Conservation (phyloP, 2,113 vertebrate species). For the Thermophis baileyi region DNA sequence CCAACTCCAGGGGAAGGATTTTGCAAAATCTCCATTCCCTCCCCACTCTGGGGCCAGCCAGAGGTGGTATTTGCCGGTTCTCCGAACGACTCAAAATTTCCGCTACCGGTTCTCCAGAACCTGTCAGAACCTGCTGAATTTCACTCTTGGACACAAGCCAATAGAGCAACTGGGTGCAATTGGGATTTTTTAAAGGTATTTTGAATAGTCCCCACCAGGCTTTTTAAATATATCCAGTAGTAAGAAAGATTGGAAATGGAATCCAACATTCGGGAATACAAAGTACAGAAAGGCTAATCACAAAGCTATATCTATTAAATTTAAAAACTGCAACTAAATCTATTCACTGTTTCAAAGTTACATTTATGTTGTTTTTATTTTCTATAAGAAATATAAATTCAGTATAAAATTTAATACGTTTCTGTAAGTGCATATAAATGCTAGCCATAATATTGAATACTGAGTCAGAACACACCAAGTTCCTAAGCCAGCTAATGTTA, state of each 20-base stretch:
- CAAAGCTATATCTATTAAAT: not conserved
- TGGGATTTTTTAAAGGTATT: not conserved
- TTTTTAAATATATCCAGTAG: not conserved
- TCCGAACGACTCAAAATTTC: too few species aligned
- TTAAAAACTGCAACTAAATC: rapidly evolving
- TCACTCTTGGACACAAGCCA: not conserved
- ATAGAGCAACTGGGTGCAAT: not conserved
- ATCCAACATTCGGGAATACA: not conserved
- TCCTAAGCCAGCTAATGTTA: not conserved
- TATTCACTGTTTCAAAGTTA: not conserved
- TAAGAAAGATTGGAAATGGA: not conserved
- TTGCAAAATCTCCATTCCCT: too few species aligned
- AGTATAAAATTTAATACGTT: not conserved
- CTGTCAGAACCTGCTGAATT: too few species aligned
- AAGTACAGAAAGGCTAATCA: not conserved
- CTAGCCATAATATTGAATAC: not conserved
- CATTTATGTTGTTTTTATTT: not conserved
- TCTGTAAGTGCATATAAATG: not conserved
- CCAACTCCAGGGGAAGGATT: too few species aligned
- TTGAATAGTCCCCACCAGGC: not conserved
- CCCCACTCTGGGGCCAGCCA: too few species aligned
- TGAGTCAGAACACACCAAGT: not conserved
- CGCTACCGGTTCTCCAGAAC: too few species aligned
- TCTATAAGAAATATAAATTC: constrained; percentile 15
- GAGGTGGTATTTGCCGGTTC: too few species aligned